Conservation (phyloP, 2,888 invertebrate species). For the Abrostola tripartita region DNA sequence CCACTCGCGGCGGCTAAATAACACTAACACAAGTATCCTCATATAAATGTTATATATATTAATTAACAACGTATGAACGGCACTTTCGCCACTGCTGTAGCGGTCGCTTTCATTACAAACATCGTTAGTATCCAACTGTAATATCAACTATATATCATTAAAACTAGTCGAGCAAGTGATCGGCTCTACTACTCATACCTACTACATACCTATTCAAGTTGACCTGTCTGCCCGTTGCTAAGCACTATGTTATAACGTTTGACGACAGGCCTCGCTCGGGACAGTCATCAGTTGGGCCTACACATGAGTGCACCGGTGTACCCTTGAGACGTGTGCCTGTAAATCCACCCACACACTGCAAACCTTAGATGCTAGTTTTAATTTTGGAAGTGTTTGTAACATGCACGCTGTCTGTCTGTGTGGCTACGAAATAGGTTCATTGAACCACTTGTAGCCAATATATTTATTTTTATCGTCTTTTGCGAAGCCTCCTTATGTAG, state of each 20-base stretch:
- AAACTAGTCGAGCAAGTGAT: constrained; percentile 28
- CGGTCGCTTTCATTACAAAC: constrained; percentile 23
- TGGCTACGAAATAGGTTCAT: constrained; percentile 5
- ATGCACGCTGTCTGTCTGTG: background rate
- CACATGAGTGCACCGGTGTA: no score
- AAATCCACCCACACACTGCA: no score
- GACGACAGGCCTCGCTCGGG: background rate
- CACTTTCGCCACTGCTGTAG: constrained; percentile 23
- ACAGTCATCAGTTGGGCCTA: background rate
- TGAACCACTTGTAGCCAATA: constrained; percentile 15
- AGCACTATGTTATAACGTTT: background rate
- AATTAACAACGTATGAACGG: constrained; percentile 22
- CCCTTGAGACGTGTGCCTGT: no score
- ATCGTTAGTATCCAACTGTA: constrained; percentile 22
- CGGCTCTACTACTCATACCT: constrained; percentile 18
- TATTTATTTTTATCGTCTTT: constrained; percentile 19
- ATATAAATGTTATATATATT: constrained; percentile 29
- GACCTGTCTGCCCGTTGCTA: background rate
- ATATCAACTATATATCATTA: constrained; percentile 27
- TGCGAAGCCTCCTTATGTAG: constrained; percentile 14
- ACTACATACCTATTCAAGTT: background rate
- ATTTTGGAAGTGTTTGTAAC: constrained; percentile 1
- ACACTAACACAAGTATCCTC: constrained; percentile 11
- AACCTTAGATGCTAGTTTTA: background rate
- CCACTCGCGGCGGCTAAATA: background rate